Evolutionary conservation across 2,888 invertebrate species (phyloP), one percentile per base, ranked within the genome.

Genomic region (Heliconius aoede): DNA sequence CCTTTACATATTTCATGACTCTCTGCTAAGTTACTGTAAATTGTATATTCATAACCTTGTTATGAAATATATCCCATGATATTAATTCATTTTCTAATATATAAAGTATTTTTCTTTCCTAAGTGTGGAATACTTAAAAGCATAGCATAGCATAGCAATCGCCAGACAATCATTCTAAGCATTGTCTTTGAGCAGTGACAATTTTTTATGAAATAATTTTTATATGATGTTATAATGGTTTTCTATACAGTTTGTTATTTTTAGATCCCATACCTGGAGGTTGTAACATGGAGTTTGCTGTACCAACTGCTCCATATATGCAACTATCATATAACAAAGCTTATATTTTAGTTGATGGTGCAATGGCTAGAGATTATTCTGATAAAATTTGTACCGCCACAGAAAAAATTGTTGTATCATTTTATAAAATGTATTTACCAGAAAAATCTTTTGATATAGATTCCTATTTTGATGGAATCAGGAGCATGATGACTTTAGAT

Each of bases 251-350:
- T 13, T n/a, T 9, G 7, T 40, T 64, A 40, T 64, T 80, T 78
- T 74, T 83, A 97, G 97, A 96, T 86, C 97, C 97, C 0, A 91
- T 97, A 81, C 97, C 97, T 26, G 97, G 97, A 60, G 97, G 97
- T 26, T 97, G 97, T 86, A 97, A 97, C 84, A 94, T 96, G 95
- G 96, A 96, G 83, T 96, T 96, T 81, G 88, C 95, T 61, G 85
- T 95, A 24, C 90, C 95, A 81, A 93, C 95, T 80, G 95, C 96
- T 13, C 97, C 97, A 0, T 96, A 94, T 84, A 93, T 96, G 84
- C 85, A 67, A 81, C 91, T 81, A 80, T 90, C 76, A 1, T 94
- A 86, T n/a, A 83, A 85, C 58, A 83, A 83, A 68, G 85, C 89
- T 30, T 89, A 88, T 71, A 91, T 96, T 11, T 87, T 85, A 24